These are phyloP conservation scores for Allacma fusca DNA, from an alignment of 2,888 invertebrate species.

Conservation along the genomic window DNA sequence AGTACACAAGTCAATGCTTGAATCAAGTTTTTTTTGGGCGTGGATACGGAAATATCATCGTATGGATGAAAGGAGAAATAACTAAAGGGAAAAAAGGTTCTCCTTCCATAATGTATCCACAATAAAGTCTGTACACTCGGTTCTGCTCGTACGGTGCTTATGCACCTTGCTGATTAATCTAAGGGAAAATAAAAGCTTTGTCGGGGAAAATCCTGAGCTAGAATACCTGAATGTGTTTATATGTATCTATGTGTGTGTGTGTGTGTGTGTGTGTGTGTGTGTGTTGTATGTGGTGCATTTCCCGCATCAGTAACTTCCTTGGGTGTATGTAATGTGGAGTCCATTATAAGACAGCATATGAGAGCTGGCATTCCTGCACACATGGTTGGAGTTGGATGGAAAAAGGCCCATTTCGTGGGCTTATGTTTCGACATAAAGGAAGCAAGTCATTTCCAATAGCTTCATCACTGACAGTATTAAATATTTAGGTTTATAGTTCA, in stretches of 20 bases:
- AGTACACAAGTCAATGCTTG: neutral
- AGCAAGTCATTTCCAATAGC: neutral
- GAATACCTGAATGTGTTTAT: too few relatives aligned
- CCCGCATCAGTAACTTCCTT: too few relatives aligned
- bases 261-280: too few relatives aligned
- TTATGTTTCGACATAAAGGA: neutral
- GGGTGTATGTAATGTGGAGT: too few relatives aligned
- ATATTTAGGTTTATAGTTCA: conserved; percentile 17
- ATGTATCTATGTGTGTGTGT: too few relatives aligned
- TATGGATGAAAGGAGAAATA: conserved; percentile 10
- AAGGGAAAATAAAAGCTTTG: too few relatives aligned
- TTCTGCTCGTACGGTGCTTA: neutral
- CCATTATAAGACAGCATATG: too few relatives aligned
- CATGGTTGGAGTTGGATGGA: neutral
- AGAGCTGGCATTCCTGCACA: too few relatives aligned
- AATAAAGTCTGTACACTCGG: neutral
- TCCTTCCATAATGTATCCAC: neutral
- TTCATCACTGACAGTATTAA: neutral
- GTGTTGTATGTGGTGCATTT: too few relatives aligned
- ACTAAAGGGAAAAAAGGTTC: neutral
- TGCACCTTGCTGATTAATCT: too few relatives aligned
- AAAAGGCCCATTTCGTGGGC: neutral
- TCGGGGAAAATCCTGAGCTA: too few relatives aligned
- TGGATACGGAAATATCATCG: conserved; percentile 26
- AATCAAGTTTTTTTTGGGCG: conserved; percentile 30